A percentile compares a stretch with the other conserved stretches of the same genome.
Conservation (phyloP, 2,797 vertebrate genomes). For the Dermochelys coriacea region DNA sequence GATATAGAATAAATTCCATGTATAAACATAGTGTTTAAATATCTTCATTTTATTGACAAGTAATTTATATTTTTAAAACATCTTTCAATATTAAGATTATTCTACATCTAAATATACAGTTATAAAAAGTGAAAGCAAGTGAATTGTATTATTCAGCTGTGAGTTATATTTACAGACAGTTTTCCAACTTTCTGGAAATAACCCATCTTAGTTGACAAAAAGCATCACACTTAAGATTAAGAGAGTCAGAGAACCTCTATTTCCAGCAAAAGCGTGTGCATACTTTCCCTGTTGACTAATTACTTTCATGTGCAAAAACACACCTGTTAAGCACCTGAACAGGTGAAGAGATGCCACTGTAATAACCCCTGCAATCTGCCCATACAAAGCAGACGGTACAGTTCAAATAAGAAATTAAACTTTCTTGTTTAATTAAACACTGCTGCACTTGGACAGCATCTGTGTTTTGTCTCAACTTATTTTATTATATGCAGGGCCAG, state of each 20-base stretch:
- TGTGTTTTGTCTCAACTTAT: not conserved
- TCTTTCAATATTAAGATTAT: not conserved
- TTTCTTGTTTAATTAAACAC: not conserved
- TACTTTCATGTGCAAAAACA: not conserved
- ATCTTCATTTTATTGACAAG: constrained; percentile 20
- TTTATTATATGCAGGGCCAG: not conserved
- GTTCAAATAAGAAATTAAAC: not conserved
- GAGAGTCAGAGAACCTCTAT: not conserved
- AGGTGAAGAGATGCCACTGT: not conserved
- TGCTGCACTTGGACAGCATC: not conserved
- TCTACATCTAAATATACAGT: not conserved
- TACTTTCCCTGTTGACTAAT: not conserved
- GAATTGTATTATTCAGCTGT: not conserved
- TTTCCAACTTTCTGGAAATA: not conserved
- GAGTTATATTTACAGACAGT: not conserved
- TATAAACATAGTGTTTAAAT: not conserved
- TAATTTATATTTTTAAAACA: constrained; percentile 14
- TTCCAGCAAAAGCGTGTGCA: not conserved
- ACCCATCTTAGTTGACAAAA: not conserved
- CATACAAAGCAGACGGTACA: not conserved
- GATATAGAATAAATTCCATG: not conserved
- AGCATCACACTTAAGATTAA: not conserved
- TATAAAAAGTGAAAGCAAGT: not conserved
- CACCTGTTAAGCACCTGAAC: not conserved
- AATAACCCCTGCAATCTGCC: not conserved